Conservation (phyloP, 2,113 vertebrate species). For the Pterocles gutturalis region DNA sequence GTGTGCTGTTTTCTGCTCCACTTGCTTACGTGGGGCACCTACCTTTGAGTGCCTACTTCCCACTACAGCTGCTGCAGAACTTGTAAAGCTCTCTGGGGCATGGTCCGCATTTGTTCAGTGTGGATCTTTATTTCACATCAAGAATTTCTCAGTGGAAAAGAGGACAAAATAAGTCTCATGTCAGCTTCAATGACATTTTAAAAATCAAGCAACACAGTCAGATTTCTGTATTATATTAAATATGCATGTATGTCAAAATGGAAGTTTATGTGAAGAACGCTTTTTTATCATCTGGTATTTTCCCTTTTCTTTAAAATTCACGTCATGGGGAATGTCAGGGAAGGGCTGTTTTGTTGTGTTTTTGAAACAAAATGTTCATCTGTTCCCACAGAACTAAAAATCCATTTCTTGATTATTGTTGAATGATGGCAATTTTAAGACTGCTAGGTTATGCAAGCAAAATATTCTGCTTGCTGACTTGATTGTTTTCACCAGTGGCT, state of each 20-base stretch:
- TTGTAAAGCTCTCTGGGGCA: neutral
- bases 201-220: neutral
- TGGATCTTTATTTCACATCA: neutral
- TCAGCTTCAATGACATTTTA: conserved; percentile 26
- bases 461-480: neutral
- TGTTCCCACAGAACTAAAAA: neutral
- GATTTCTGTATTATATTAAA: conserved; percentile 49
- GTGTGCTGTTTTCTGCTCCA: neutral
- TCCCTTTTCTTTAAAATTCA: neutral
- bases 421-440: neutral
- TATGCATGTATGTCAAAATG: conserved; percentile 25
- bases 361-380: neutral
- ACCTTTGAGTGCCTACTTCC: neutral
- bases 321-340: neutral
- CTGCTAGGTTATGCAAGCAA: neutral
- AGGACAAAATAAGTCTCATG: neutral
- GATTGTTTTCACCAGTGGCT: neutral
- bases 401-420: neutral
- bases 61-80: neutral
- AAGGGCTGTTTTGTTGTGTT: neutral
- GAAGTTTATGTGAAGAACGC: neutral
- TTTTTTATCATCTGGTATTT: neutral
- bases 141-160: neutral
- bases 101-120: neutral
- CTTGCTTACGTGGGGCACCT: neutral